Evolutionary conservation across 2,888 invertebrate genomes (phyloP).

Genomic region (Gymnocheta viridis): DNA sequence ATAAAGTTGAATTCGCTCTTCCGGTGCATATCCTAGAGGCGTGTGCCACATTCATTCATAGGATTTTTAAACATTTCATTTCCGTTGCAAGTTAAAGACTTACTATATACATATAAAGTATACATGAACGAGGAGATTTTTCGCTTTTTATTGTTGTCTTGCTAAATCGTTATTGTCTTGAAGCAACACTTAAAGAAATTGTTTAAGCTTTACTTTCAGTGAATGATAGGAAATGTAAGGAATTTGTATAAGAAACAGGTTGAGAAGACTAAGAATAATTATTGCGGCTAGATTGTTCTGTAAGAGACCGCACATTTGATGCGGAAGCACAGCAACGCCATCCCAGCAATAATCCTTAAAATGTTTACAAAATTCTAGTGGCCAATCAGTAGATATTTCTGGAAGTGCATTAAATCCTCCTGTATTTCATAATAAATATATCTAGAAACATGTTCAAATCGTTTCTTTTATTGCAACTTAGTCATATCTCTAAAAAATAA

Average conservation of each 20-base stretch:
- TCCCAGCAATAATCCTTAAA: no score
- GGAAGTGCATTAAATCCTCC: constrained; percentile 14
- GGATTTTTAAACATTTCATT: constrained; percentile 62
- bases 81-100: constrained; percentile 57
- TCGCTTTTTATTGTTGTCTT: background rate
- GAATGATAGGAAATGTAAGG: no score
- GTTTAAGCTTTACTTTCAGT: background rate
- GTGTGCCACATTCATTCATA: constrained; percentile 63
- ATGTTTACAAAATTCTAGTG: no score
- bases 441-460: background rate
- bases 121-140: constrained; percentile 10
- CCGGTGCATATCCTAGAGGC: constrained; percentile 68
- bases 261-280: no score
- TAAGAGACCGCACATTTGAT: no score
- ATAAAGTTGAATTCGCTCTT: constrained; percentile 71
- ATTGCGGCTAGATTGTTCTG: no score
- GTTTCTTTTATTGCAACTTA: no score
- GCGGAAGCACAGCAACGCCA: no score
- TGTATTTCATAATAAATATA: constrained; percentile 12
- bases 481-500: no score
- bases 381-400: background rate
- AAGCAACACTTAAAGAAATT: background rate
- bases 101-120: background rate
- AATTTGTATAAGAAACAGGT: no score
- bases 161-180: background rate